Conservation (phyloP, 2,888 invertebrate genomes). For the Epicampocera succincta region DNA sequence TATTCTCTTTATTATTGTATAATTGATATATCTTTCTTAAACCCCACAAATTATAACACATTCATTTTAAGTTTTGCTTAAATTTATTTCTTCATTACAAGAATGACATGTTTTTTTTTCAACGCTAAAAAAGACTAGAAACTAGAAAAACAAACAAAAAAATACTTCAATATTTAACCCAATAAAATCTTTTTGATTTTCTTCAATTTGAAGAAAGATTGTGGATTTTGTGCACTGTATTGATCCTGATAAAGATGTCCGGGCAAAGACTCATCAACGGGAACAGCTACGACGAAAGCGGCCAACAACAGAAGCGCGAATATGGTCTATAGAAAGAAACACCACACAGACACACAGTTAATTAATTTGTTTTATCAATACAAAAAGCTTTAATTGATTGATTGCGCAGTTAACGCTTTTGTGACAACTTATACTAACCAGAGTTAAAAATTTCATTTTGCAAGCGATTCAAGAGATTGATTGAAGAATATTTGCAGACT, state of each 20-base stretch:
- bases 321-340: constrained; percentile 74
- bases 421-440: constrained; percentile 71
- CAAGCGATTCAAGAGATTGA: constrained; percentile 46
- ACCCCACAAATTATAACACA: no score
- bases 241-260: constrained; percentile 76
- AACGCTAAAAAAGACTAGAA: constrained; percentile 29
- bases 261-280: constrained; percentile 77
- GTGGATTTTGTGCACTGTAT: constrained; percentile 78
- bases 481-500: constrained; percentile 72
- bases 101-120: constrained; percentile 18
- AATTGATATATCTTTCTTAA: no score
- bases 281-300: constrained; percentile 77
- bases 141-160: neutral
- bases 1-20: no score
- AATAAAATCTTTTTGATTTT: constrained; percentile 80
- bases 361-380: constrained; percentile 9
- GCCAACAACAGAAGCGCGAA: constrained; percentile 76
- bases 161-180: constrained; percentile 72
- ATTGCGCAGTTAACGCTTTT: neutral
- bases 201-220: constrained; percentile 80
- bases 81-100: constrained; percentile 28
- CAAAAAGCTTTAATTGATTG: neutral
- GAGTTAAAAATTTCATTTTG: constrained; percentile 76
- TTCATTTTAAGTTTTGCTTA: constrained; percentile 28
- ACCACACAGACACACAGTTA: constrained; percentile 20